Base-by-base conservation (phyloP, 2,797 vertebrate genomes). In the Peromyscus nudipes region DNA sequence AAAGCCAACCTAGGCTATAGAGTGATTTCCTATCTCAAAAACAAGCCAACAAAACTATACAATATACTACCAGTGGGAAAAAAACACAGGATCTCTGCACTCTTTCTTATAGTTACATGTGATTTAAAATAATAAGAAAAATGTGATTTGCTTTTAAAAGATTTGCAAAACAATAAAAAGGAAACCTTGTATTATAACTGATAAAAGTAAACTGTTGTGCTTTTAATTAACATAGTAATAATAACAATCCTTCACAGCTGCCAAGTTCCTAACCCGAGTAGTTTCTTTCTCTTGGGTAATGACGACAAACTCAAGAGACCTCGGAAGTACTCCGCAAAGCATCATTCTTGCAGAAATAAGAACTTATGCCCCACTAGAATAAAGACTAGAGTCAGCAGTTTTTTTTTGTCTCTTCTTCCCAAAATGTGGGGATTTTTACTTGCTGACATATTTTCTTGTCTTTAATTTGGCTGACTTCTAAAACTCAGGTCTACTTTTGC, bases 391-490 rank as follows among this genome's bases (percentile, higher is more conserved):
- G 46, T 67, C 76, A 96, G 85, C 2, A 96, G 55, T 2, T 40
- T 43, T 77, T 93, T 96, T 40, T 40, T 17, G 71, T 60, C 57
- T 52, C 81, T 17, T 89, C 37, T 93, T 64, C 21, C 73, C 13
- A 52, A 89, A 43, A 95, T 57, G 86, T 95, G 40, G 29, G 25
- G 55, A 97, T 97, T 96, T 96, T 34, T 82, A 96, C 40, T 96
- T 89, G 64, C 34, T 98, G 60, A 90, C 94, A 96, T 73, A 97
- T 46, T 71, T 96, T 97, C 60, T 95, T 95, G 69, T 91, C 98
- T 97, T 97, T 92, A 96, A 91, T 93, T 97, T 94, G 77, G 80
- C 69, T 64, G 19, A 96, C 27, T 89, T 93, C 43, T 93, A 97
- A 93, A 95, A 88, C 60, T 96, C 27, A 91, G 90, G 71, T 65